Evolutionary conservation across 2,888 invertebrate species (phyloP), one percentile per base, ranked within the genome.

Genomic region (Scaeva pyrastri): DNA sequence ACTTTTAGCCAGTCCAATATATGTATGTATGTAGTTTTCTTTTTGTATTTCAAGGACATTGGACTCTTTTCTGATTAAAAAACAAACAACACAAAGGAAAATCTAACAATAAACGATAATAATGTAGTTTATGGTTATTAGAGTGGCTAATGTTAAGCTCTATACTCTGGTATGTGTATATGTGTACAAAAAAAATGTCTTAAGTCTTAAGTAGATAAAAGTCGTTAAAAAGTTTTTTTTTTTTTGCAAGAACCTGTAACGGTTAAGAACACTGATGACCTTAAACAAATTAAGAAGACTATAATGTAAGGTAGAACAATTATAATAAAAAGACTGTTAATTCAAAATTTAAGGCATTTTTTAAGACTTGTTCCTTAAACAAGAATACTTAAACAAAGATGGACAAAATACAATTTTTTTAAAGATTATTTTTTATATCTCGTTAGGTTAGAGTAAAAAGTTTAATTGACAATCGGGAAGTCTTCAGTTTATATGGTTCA

Each of bases 21-120:
- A 21, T 21, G 11, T n/a, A 55, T 5, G 4, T 10, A 5, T 8
- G 7, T n/a, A 48, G 55, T 55, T 23, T 26, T 23, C 26, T 14
- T 26, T 55, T 14, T 55, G n/a, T n/a, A n/a, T 55, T 55, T 55
- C 23, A 55, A 55, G 55, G 55, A 23, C 55, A 55, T 55, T 55
- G 55, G 55, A 55, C 48, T 48, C 55, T 52, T 55, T 26, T 14
- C 55, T 55, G 55, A 55, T 55, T 55, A 55, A 26, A n/a, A 55
- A 26, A 26, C 4, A 14, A 26, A 55, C 5, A 12, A 43, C 2
- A 43, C 6, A 43, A n/a, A 5, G n/a, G n/a, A 12, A 43, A 11
- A 43, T n/a, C 12, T 14, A 43, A 43, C 12, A 43, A n/a, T n/a
- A n/a, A n/a, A 39, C 43, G 5, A 19, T 16, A n/a, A 16, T 16